Evolutionary conservation across 2,797 vertebrate genomes (phyloP).

Genomic region (Chiroxiphia lanceolata): DNA sequence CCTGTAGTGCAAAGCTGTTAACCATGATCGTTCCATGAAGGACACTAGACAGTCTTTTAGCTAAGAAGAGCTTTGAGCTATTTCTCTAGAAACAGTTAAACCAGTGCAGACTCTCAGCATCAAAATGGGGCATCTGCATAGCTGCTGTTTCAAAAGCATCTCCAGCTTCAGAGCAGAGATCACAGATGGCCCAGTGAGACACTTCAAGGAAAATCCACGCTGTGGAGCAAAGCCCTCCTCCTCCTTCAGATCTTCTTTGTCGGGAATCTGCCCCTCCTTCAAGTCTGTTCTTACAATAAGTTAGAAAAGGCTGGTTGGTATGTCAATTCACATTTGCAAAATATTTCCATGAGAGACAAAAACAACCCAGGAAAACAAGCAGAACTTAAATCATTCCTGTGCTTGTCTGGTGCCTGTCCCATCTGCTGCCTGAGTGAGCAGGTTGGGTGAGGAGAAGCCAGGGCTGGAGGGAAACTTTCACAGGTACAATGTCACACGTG

Average conservation of each 20-base stretch:
- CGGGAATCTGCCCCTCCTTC: neutral
- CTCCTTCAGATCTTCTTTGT: neutral
- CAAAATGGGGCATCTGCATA: neutral
- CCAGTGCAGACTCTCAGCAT: neutral
- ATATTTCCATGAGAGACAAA: neutral
- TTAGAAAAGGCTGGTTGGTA: neutral
- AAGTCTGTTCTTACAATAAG: neutral
- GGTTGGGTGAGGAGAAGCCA: neutral
- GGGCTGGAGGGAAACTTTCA: neutral
- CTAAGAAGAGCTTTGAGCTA: neutral
- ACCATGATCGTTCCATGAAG: neutral
- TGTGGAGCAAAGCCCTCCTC: neutral
- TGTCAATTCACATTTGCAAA: neutral
- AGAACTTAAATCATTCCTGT: neutral
- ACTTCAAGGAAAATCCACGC: neutral
- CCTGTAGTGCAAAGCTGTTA: neutral
- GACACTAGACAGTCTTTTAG: neutral
- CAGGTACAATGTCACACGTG: fast-evolving
- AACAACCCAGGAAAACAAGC: neutral
- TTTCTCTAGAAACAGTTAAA: constrained; percentile 5
- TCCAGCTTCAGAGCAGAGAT: constrained; percentile 1
- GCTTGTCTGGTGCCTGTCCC: neutral
- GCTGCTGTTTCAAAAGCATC: neutral
- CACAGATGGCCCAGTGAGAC: neutral
- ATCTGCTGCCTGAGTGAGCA: neutral